These are phyloP conservation scores for Lithodes maja DNA, from an alignment of 2,888 invertebrate genomes.

Conservation along the genomic window DNA sequence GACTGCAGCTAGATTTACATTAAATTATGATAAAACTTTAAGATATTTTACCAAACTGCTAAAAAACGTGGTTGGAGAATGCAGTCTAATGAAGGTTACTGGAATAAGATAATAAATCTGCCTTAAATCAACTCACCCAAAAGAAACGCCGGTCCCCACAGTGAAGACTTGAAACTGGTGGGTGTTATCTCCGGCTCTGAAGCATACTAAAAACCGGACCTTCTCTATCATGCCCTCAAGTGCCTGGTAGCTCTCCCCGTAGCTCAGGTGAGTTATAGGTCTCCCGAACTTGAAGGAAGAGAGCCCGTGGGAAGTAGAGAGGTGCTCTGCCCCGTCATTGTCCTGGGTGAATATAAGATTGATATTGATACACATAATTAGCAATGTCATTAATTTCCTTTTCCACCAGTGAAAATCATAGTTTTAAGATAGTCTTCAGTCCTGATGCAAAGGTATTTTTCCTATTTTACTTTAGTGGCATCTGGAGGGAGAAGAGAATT, in stretches of 20 bases:
- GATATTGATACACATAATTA: background rate
- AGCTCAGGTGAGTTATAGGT: slow-evolving; percentile 44
- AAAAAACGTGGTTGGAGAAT: no score
- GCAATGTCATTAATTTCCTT: background rate
- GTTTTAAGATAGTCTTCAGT: background rate
- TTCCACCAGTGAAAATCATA: background rate
- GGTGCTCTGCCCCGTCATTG: background rate
- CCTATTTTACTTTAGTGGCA: no score
- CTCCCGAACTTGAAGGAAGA: slow-evolving; percentile 15
- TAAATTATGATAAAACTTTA: no score
- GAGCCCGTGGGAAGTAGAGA: slow-evolving; percentile 2
- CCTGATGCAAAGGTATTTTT: background rate
- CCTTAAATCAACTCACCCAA: slow-evolving; percentile 23
- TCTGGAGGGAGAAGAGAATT: no score
- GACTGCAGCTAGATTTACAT: no score
- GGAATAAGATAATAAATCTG: no score
- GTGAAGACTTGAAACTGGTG: slow-evolving; percentile 30
- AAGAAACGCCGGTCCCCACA: slow-evolving; percentile 1
- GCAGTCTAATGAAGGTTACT: no score
- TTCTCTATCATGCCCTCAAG: slow-evolving; percentile 22
- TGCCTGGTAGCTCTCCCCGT: slow-evolving; percentile 34
- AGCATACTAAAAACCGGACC: slow-evolving; percentile 29
- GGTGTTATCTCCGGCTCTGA: slow-evolving; percentile 14
- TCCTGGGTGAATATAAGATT: slow-evolving; percentile 23
- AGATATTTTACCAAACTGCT: no score